Conservation (phyloP, 2,113 vertebrate species). For the Oreochromis spilurus region DNA sequence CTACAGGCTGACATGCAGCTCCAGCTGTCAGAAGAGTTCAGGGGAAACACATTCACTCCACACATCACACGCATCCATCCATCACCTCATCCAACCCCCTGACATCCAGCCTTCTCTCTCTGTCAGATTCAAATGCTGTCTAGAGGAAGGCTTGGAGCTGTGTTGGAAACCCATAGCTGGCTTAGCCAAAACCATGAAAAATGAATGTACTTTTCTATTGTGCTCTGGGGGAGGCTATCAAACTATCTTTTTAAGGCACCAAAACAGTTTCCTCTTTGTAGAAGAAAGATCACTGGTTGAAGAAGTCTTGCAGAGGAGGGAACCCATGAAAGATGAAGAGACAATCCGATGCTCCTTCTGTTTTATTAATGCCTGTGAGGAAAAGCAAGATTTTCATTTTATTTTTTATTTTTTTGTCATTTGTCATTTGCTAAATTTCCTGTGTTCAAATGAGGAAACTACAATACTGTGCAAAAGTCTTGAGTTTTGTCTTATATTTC, state of each 20-base stretch:
- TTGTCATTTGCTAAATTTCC: not conserved
- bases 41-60: not conserved
- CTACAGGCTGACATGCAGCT: slow-evolving; percentile 37
- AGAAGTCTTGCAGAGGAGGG: not conserved
- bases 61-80: slow-evolving; percentile 33
- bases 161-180: not conserved
- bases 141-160: slow-evolving; percentile 16
- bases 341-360: not conserved
- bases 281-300: slow-evolving; percentile 21
- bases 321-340: not conserved
- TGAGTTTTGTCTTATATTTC: not conserved
- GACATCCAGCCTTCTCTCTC: slow-evolving; percentile 1
- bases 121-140: slow-evolving; percentile 20
- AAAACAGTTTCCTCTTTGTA: slow-evolving; percentile 24
- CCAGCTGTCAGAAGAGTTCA: slow-evolving; percentile 30
- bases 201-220: slow-evolving; percentile 28
- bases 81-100: not conserved
- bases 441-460: not conserved
- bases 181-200: slow-evolving; percentile 15
- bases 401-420: not conserved
- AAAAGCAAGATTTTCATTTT: not conserved
- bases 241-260: slow-evolving; percentile 26
- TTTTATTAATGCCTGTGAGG: not conserved
- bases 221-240: slow-evolving; percentile 22
- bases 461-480: not conserved